Conservation (phyloP, 1,140 invertebrate species). For the Drosophila willistoni region DNA sequence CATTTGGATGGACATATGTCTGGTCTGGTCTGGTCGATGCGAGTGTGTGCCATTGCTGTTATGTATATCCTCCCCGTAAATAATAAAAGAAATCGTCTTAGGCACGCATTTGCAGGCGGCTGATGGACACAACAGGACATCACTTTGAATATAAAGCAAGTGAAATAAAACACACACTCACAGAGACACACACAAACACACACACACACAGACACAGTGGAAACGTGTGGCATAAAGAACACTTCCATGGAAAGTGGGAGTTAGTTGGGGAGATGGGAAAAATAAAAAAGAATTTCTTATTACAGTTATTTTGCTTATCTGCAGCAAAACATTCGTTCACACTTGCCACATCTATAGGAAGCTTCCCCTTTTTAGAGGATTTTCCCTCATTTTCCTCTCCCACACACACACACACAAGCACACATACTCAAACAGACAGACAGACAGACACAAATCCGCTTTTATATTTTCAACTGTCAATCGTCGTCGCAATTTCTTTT, state of each 20-base stretch:
- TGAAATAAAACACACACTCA: constrained; percentile 69
- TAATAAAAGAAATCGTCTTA: constrained; percentile 80
- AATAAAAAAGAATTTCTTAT: constrained; percentile 81
- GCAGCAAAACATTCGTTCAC: constrained; percentile 80
- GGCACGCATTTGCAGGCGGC: constrained; percentile 68
- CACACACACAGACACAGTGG: constrained; percentile 36
- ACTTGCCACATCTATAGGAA: constrained; percentile 45
- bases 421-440: constrained; percentile 30
- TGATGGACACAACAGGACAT: constrained; percentile 77
- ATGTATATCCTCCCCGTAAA: constrained; percentile 55
- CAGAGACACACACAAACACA: constrained; percentile 37
- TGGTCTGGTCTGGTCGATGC: not conserved
- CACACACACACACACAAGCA: constrained; percentile 8
- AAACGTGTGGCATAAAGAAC: constrained; percentile 78
- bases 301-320: constrained; percentile 80
- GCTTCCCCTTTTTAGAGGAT: constrained; percentile 19
- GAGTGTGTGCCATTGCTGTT: constrained; percentile 9
- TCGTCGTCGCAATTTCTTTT: constrained; percentile 65
- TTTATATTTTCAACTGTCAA: constrained; percentile 81
- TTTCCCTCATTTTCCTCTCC: constrained; percentile 32
- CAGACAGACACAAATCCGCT: constrained; percentile 74
- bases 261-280: constrained; percentile 14
- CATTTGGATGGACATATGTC: constrained; percentile 5
- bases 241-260: constrained; percentile 36
- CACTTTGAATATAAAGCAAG: constrained; percentile 81